Base-by-base conservation (phyloP, 1,140 invertebrate genomes). In the Kradibia gibbosae region DNA sequence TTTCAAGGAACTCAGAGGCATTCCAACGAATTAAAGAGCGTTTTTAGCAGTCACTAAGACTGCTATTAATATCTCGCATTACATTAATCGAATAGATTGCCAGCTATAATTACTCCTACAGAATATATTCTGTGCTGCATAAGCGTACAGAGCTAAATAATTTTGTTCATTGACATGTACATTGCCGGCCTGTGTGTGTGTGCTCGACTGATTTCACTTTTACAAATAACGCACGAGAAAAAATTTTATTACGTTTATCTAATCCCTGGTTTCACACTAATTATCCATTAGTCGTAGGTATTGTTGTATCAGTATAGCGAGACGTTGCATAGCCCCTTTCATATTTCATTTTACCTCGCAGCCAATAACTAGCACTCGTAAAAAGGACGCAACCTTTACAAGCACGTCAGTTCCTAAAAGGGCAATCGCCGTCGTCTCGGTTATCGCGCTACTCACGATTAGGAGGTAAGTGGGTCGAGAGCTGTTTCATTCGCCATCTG, bases 391-490 rank as follows among this genome's bases (percentile, higher is more conserved):
- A 22, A 53, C 5, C 15, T 53, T 5, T 53, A 5, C 13, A 53
- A 53, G 20, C 50, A 53, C 50, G 50, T 20, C 3, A 53, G 4
- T 53, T 53, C 50, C 50, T 53, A 3, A 22, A 20, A 53, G 50
- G 39, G 31, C 22, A 39, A 25, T 25, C 67, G 25, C 5, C 25
- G 67, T 70, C 36, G 65, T 1, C 65, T 36, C 1, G 34, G 25
- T 36, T 65, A 65, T 65, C 60, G 28, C 31, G 60, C 3, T 25
- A 34, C 7, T 25, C n/a, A 5, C 20, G 45, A 48, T 71, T 39
- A 70, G 36, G 55, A 50, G 76, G 48, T 62, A 78, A 78, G 76
- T 78, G 48, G 76, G 76, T 78, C 76, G 76, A 10, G 39, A 15
- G 60, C 13, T n/a, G 71, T 28, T 50, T 48, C 71, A 48, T 55